Percentiles rank a stretch among this genome's conserved stretches.
Conservation (phyloP, 2,888 invertebrate species). For the Lasioglossum lativentre region DNA sequence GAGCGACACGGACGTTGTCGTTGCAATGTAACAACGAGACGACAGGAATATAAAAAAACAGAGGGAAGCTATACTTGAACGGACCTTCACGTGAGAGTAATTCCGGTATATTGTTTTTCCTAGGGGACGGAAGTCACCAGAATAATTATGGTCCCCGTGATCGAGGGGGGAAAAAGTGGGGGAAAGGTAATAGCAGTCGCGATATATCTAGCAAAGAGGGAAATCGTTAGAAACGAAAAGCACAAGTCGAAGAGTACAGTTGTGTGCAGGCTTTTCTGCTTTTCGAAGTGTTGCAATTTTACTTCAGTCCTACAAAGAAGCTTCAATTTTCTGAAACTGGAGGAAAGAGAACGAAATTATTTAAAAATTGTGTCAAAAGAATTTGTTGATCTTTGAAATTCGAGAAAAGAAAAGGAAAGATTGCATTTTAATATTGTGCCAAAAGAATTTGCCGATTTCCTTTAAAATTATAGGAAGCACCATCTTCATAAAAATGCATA, state of each 20-base stretch:
- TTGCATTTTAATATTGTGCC: too few species aligned
- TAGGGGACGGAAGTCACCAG: background rate
- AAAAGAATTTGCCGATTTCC: background rate
- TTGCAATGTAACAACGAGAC: background rate
- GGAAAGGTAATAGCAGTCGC: background rate
- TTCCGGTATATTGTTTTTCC: background rate
- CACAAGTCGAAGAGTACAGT: background rate
- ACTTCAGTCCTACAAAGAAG: background rate
- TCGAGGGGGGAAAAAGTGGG: background rate
- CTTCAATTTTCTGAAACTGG: background rate
- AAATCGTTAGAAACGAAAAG: background rate
- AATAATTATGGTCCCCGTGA: background rate
- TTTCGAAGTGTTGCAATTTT: background rate
- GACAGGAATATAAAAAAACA: background rate
- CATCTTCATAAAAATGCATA: constrained; percentile 45
- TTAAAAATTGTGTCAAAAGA: background rate
- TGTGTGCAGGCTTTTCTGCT: background rate
- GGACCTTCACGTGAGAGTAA: background rate
- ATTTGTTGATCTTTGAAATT: background rate
- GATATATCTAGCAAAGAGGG: background rate
- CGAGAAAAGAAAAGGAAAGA: too few species aligned
- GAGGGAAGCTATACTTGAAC: background rate
- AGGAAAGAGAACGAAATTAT: too few species aligned
- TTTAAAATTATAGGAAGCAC: background rate
- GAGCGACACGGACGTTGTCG: background rate